These are phyloP conservation scores for Ethmia dodecea DNA, from an alignment of 2,888 invertebrate species.

Conservation along the genomic window DNA sequence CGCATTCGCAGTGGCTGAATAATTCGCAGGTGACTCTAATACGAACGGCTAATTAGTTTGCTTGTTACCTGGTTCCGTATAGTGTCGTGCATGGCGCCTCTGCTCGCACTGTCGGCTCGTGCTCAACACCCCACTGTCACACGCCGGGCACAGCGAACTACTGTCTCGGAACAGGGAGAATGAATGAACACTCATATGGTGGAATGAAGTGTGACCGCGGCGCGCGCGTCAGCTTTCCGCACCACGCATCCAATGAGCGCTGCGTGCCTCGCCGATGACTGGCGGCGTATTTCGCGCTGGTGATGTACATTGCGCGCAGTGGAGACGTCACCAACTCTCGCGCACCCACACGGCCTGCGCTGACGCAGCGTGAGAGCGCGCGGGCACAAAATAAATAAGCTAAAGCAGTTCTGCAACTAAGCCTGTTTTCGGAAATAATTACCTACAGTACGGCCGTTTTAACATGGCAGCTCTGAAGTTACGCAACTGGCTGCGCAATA, in stretches of 20 bases:
- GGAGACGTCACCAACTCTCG: conserved; percentile 5
- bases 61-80: conserved; percentile 46
- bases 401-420: too few species aligned
- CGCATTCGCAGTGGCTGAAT: too few species aligned
- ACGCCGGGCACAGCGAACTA: conserved; percentile 33
- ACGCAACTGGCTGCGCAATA: too few species aligned
- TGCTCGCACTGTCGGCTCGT: conserved; percentile 6
- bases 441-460: too few species aligned
- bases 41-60: too few species aligned
- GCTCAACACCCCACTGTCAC: conserved; percentile 23
- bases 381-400: too few species aligned
- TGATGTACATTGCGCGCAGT: conserved; percentile 30
- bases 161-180: conserved; percentile 30
- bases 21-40: too few species aligned
- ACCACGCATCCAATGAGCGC: conserved; percentile 29
- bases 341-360: conserved; percentile 27
- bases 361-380: conserved; percentile 35
- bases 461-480: too few species aligned
- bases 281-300: conserved; percentile 26
- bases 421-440: too few species aligned
- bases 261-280: conserved; percentile 26
- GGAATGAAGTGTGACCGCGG: conserved; percentile 22
- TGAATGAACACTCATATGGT: conserved; percentile 1
- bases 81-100: conserved; percentile 37
- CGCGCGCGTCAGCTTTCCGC: conserved; percentile 22